Evolutionary conservation across 2,797 vertebrate genomes (phyloP), one percentile per base, ranked within the genome.

Genomic region (Phataginus tricuspis): DNA sequence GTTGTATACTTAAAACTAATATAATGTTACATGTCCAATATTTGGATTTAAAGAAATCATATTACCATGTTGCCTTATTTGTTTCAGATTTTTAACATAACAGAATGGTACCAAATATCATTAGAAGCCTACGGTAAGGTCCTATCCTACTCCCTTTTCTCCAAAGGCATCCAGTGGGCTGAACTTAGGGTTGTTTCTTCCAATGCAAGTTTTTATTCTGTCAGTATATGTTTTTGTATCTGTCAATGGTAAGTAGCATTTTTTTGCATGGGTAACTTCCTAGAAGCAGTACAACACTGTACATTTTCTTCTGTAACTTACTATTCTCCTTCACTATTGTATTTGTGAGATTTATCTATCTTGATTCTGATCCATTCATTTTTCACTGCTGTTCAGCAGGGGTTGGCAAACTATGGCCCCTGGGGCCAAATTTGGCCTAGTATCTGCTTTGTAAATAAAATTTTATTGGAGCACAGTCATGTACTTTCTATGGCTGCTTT

Each of bases 71-170:
- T 84, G 23, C 77, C 39, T 59, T 77, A 45, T 57, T 89, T 86
- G 37, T 51, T 79, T 87, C n/a, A 66, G 71, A 71, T n/a, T 89
- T 90, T 87, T 59, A 68, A 90, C 75, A 74, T 88, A 77, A 75
- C 19, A 37, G 51, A 71, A 57, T 66, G 27, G 42, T 78, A 31
- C 39, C n/a, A n/a, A 53, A 37, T 69, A 51, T 49, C 61, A 39
- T 49, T 78, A 63, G 37, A 59, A 19, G 37, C 57, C 74, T 39
- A 31, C 23, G 31, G n/a, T 9, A 3, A 0, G 37, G 53, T 27
- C 61, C 42, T 31, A 2, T 25, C 57, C 15, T 45, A 3, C 11
- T 45, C 51, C 31, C 25, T 37, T 77, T 63, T 86, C 71, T 78
- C 39, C 51, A 57, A 68, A 75, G 66, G 27, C 1, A 2, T 27